Conservation (phyloP, 2,113 vertebrate species). For the Pogona vitticeps region DNA sequence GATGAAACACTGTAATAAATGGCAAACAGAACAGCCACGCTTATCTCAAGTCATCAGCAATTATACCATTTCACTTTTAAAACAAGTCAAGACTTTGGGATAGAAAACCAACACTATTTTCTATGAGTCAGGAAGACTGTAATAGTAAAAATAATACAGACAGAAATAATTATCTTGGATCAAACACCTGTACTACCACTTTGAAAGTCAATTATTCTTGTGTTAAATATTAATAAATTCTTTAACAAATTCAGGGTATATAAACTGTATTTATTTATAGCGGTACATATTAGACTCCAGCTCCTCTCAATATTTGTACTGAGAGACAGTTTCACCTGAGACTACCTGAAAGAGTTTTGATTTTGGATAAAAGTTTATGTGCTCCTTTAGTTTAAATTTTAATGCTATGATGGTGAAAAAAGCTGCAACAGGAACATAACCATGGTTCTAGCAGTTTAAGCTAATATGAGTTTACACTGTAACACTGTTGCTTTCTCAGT, state of each 20-base stretch:
- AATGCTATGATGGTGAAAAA: background rate
- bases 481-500: background rate
- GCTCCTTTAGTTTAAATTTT: background rate
- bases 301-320: background rate
- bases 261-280: background rate
- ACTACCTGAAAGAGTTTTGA: background rate
- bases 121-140: constrained; percentile 18
- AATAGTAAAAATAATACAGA: background rate
- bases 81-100: constrained; percentile 28
- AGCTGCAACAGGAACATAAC: background rate
- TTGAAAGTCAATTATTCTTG: constrained; percentile 7
- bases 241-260: background rate
- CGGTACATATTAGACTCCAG: too few species aligned
- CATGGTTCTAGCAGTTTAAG: background rate
- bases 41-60: background rate
- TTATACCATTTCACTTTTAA: constrained; percentile 25
- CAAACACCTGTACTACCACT: background rate
- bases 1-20: background rate
- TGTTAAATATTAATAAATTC: constrained; percentile 28
- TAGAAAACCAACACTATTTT: constrained; percentile 6
- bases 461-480: background rate
- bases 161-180: constrained; percentile 14
- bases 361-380: background rate
- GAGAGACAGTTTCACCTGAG: background rate
- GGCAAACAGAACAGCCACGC: background rate